Evolutionary conservation across 1,140 invertebrate genomes (phyloP).

Genomic region (Drosophila sproati): DNA sequence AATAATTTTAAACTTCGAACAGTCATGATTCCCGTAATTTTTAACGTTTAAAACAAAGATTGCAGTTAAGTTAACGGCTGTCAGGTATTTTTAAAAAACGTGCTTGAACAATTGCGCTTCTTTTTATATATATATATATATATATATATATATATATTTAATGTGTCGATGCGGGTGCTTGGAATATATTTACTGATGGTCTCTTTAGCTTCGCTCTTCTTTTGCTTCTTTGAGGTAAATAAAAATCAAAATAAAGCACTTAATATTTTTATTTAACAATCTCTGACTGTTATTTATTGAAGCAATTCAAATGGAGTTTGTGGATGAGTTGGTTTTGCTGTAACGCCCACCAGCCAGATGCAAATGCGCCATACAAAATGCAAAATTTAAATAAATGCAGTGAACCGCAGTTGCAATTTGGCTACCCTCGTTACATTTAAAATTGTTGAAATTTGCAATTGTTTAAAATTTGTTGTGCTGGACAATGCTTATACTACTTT

Average conservation of each 20-base stretch:
- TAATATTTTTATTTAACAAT: constrained; percentile 26
- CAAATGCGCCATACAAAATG: constrained; percentile 15
- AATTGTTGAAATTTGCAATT: constrained; percentile 30
- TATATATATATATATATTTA: no score
- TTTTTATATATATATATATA: background rate
- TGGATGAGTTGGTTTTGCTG: background rate
- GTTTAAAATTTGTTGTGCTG: background rate
- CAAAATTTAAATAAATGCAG: constrained; percentile 33
- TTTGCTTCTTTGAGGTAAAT: constrained; percentile 20
- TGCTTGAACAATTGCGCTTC: background rate
- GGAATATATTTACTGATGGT: background rate
- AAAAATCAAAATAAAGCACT: constrained; percentile 31
- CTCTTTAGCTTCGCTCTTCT: background rate
- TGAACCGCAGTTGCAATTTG: constrained; percentile 46
- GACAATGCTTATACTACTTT: background rate
- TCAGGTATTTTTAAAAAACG: background rate
- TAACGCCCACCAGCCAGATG: constrained; percentile 25
- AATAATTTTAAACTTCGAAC: background rate
- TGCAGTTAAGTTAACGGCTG: background rate
- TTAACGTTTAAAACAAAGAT: no score
- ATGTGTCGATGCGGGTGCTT: background rate
- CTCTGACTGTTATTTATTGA: constrained; percentile 25
- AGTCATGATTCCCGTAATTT: no score
- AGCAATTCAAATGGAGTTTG: constrained; percentile 16
- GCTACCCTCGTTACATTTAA: constrained; percentile 25